Evolutionary conservation across 1,140 invertebrate genomes (phyloP).

Genomic region (Glomeris maerens): DNA sequence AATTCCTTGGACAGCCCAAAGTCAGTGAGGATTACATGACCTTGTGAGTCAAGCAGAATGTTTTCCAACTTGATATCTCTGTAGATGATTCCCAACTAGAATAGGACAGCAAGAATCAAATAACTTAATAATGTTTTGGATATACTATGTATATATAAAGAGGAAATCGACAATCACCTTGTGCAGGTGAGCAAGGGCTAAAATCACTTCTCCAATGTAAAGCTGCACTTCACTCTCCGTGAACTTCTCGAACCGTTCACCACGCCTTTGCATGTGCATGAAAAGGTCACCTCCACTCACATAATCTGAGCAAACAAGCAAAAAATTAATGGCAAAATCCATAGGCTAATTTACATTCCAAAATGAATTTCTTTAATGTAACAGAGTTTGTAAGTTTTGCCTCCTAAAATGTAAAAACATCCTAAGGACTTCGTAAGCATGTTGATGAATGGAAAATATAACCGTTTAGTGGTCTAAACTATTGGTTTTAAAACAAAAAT

Average conservation of each 20-base stretch:
- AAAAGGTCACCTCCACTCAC: slow-evolving; percentile 85
- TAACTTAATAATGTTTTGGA: background rate
- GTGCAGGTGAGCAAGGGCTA: slow-evolving; percentile 80
- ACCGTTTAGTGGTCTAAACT: background rate
- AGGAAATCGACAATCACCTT: slow-evolving; percentile 42
- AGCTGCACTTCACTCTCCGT: slow-evolving; percentile 66
- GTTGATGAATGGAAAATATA: background rate
- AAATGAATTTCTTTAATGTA: too few relatives aligned
- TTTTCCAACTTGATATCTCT: slow-evolving; percentile 91
- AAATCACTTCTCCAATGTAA: slow-evolving; percentile 81
- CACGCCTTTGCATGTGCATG: slow-evolving; percentile 73
- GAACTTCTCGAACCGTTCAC: too few relatives aligned
- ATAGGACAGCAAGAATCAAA: too few relatives aligned
- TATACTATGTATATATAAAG: background rate
- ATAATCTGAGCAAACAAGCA: slow-evolving; percentile 53
- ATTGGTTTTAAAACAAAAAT: background rate
- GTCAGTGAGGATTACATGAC: slow-evolving; percentile 71
- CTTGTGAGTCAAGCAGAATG: slow-evolving; percentile 69
- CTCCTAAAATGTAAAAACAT: slow-evolving; percentile 4
- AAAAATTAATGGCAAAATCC: too few relatives aligned
- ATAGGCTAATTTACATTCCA: too few relatives aligned
- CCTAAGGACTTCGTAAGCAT: background rate
- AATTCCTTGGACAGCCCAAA: slow-evolving; percentile 85
- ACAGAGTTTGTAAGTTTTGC: too few relatives aligned
- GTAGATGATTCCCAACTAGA: slow-evolving; percentile 84